phyloP scores from a whole-genome alignment of 2,797 vertebrate species.

The Acropternis orthonyx region DNA sequence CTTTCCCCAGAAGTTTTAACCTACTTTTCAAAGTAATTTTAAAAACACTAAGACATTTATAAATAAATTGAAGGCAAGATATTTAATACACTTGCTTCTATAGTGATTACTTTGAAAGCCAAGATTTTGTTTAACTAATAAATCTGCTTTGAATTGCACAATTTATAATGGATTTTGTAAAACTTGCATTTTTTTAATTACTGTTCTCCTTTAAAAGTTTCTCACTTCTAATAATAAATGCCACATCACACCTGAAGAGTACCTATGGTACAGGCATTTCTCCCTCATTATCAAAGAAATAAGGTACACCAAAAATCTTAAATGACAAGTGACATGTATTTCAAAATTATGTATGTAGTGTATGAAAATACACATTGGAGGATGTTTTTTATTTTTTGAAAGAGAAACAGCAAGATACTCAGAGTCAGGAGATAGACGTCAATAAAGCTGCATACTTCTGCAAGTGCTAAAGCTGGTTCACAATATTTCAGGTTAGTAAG shows the following conservation, averaged over 20 bases:
- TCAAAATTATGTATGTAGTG: background rate
- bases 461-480: background rate
- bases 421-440: background rate
- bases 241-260: background rate
- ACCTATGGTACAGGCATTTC: background rate
- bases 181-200: background rate
- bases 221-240: background rate
- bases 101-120: background rate
- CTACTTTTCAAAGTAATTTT: background rate
- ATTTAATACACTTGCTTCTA: background rate
- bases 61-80: background rate
- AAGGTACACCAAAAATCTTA: background rate
- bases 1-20: background rate
- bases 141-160: background rate
- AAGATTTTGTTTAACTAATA: background rate
- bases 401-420: background rate
- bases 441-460: background rate
- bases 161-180: background rate
- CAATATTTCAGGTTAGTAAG: background rate
- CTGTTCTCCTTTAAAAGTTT: background rate
- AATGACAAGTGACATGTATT: background rate
- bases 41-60: background rate
- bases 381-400: background rate
- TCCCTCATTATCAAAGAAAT: background rate
- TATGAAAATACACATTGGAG: background rate